A percentile compares a stretch with the other conserved stretches of the same genome.
Conservation (phyloP, 2,888 invertebrate species). For the Artemia sinica region DNA sequence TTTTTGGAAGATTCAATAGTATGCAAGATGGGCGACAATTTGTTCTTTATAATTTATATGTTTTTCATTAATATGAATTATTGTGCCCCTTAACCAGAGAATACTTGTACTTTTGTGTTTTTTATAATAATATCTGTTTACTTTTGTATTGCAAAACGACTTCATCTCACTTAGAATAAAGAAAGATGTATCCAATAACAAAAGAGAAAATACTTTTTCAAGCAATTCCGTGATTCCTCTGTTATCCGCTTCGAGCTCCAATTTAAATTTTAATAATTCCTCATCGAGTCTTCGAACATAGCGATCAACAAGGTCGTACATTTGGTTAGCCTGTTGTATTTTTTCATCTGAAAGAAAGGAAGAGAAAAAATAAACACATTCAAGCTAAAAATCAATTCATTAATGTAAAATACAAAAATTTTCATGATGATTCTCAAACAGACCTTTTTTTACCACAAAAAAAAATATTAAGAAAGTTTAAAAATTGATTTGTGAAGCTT, state of each 20-base stretch:
- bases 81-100: no score
- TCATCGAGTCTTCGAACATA: slow-evolving; percentile 70
- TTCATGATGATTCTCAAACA: slow-evolving; percentile 7
- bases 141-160: no score
- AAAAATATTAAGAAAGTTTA: not conserved
- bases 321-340: slow-evolving; percentile 76
- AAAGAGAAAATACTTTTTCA: slow-evolving; percentile 43
- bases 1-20: no score
- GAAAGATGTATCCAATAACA: no score
- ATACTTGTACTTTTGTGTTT: no score
- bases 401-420: no score
- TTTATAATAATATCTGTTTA: no score
- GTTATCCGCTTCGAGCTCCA: slow-evolving; percentile 96
- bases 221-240: slow-evolving; percentile 89
- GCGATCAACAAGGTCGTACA: slow-evolving; percentile 83
- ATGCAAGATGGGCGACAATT: no score
- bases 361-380: not conserved
- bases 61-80: no score
- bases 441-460: slow-evolving; percentile 14
- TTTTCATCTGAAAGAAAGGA: slow-evolving; percentile 53
- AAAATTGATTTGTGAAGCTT: not conserved
- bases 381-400: no score
- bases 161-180: no score
- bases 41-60: no score
- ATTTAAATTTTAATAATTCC: slow-evolving; percentile 91